Base-by-base conservation (phyloP, 2,888 invertebrate genomes). In the Sycophila texana region DNA sequence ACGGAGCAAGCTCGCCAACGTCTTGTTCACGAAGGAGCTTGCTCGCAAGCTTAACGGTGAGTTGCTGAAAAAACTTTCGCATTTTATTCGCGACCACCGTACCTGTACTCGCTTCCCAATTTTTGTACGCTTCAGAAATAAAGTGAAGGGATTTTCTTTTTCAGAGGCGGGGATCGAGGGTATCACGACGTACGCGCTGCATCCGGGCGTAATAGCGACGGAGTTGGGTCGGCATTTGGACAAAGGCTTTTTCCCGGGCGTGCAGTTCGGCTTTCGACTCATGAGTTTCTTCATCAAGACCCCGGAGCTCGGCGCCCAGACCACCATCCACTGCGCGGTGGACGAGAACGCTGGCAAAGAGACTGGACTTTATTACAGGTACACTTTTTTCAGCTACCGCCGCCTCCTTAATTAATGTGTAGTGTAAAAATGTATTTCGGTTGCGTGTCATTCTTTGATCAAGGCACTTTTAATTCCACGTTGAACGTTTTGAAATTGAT, bases 1-100 rank as follows among this genome's bases (percentile, higher is more conserved):
- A 47, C 95, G 95, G 87, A 96, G 96, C 88, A 96, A 97, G 92
- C 89, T 96, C 71, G 95, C 96, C 0, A 96, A 96, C 87, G 89
- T 96, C 60, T 88, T 97, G 63, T 96, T 96, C 86, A 93, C 95
- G 0, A 93, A 91, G 83, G 94, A 95, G 87, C 90, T 97, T 49
- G 92, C 94, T 0, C 91, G 91, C 77, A 91, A 93, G 87, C 87
- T 95, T n/a, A 91, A 93, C 92, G 94, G 89, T 89, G 81, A 77
- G 16, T 22, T 3, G 2, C 26, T 26, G 26, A 26, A 26, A 26
- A 26, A 26, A 26, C 26, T 26, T 26, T 26, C 26, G 26, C 26
- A 26, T 26, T 26, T 26, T 26, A 26, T 26, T 26, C 3, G 26
- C 26, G 26, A 3, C 26, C 3, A 26, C 26, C 26, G 26, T 26